Evolutionary conservation across 1,140 invertebrate species (phyloP).

Genomic region (Neotoxoptera formosana): DNA sequence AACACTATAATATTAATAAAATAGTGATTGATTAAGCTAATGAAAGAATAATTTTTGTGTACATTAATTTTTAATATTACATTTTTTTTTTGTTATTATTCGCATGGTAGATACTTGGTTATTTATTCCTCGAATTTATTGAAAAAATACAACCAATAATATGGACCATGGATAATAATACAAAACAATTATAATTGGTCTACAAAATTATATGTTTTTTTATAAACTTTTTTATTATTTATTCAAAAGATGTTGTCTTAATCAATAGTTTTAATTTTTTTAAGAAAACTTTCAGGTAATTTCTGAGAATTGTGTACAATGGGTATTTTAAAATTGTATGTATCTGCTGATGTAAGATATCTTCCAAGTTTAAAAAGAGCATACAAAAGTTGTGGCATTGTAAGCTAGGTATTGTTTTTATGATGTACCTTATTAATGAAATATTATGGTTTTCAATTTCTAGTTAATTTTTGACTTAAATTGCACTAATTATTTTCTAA

Average conservation of each 20-base stretch:
- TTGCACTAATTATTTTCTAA: not conserved
- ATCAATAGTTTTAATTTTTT: not conserved
- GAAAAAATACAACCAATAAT: not conserved
- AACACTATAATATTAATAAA: not conserved
- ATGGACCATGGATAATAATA: not conserved
- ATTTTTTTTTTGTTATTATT: not conserved
- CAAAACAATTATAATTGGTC: not conserved
- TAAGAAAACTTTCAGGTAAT: not conserved
- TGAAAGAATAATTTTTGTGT: not conserved
- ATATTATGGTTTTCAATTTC: not conserved
- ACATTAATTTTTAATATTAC: too few relatives aligned
- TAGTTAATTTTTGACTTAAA: not conserved
- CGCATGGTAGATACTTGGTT: not conserved
- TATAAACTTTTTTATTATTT: not conserved
- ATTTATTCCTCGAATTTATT: not conserved
- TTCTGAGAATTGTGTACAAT: not conserved
- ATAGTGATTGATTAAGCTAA: not conserved
- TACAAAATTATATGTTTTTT: not conserved
- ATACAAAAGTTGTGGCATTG: not conserved
- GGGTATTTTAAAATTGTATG: not conserved
- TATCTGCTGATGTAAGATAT: not conserved
- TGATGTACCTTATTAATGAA: not conserved
- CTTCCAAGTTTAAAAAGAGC: not conserved
- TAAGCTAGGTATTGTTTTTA: not conserved
- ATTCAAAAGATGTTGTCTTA: not conserved